phyloP scores from a whole-genome alignment of 1,140 invertebrate species.

The Drosophila ogumai region DNA sequence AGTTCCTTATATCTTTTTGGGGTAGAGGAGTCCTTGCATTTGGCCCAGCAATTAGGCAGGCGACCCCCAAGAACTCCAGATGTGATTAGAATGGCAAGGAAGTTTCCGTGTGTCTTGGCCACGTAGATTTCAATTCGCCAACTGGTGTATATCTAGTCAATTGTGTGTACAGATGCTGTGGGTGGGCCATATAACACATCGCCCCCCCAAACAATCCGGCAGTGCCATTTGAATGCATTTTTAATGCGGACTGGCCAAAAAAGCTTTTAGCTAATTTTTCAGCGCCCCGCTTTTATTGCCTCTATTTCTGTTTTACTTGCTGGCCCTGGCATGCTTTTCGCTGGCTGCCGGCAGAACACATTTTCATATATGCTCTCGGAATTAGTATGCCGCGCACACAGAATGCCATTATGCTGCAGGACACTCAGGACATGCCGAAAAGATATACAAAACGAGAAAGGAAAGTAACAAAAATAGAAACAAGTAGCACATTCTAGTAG shows the following conservation, averaged over 20 bases:
- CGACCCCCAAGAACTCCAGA: constrained; percentile 18
- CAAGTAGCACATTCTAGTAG: constrained; percentile 55
- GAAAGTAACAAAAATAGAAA: constrained; percentile 20
- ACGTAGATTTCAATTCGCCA: constrained; percentile 60
- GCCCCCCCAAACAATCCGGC: background rate
- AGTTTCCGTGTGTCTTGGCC: constrained; percentile 36
- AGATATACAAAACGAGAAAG: constrained; percentile 2
- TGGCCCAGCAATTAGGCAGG: constrained; percentile 59
- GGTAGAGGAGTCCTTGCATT: constrained; percentile 28
- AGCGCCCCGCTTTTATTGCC: constrained; percentile 32
- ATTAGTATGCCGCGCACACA: constrained; percentile 81
- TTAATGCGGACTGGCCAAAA: constrained; percentile 72
- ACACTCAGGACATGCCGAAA: constrained; percentile 66
- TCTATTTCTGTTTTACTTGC: constrained; percentile 22
- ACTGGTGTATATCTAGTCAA: constrained; percentile 35
- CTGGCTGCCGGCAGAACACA: constrained; percentile 24
- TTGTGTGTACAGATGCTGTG: constrained; percentile 49
- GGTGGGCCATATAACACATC: constrained; percentile 16
- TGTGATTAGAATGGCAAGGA: constrained; percentile 56
- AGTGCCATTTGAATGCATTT: constrained; percentile 78
- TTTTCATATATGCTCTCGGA: constrained; percentile 38
- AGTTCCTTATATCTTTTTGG: background rate
- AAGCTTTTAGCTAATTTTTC: constrained; percentile 83
- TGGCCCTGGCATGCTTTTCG: constrained; percentile 74
- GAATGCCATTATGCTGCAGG: constrained; percentile 80